phyloP scores from a whole-genome alignment of 2,797 vertebrate species.

The Allobates femoralis region DNA sequence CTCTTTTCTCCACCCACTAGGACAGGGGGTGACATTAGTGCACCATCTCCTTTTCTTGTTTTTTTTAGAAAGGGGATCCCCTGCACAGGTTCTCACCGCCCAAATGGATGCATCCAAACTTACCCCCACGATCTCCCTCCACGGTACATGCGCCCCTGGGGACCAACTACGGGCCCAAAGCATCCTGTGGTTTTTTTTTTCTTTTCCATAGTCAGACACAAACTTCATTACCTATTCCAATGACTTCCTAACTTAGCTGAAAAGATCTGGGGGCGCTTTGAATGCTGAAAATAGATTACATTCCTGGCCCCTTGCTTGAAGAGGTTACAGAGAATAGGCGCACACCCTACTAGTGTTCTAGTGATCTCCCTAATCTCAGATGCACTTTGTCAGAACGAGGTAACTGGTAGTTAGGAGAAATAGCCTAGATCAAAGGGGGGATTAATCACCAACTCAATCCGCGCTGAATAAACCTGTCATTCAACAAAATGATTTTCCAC shows the following conservation, averaged over 20 bases:
- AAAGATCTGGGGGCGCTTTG: constrained; percentile 78
- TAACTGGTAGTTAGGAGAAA: constrained; percentile 88
- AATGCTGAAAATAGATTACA: constrained; percentile 78
- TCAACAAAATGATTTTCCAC: constrained; percentile 89
- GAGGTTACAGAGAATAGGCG: constrained; percentile 77
- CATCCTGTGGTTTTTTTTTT: constrained; percentile 56
- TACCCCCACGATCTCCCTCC: neutral
- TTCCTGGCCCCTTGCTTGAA: constrained; percentile 78
- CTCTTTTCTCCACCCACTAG: no score
- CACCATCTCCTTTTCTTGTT: no score
- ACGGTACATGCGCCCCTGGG: neutral
- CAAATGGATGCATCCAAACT: no score
- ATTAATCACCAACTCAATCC: constrained; percentile 86
- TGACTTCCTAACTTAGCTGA: constrained; percentile 81
- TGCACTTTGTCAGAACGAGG: constrained; percentile 86
- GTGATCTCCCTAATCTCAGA: constrained; percentile 82
- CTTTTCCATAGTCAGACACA: constrained; percentile 62
- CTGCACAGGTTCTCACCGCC: no score
- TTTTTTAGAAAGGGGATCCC: no score
- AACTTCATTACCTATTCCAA: constrained; percentile 75
- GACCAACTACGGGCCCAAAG: constrained; percentile 53
- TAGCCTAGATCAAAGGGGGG: constrained; percentile 87
- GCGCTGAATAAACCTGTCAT: constrained; percentile 87
- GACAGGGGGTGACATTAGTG: no score
- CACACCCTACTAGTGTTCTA: constrained; percentile 75